These are phyloP conservation scores for Meloidogyne exigua DNA, from an alignment of 1,140 invertebrate genomes.

Conservation along the genomic window DNA sequence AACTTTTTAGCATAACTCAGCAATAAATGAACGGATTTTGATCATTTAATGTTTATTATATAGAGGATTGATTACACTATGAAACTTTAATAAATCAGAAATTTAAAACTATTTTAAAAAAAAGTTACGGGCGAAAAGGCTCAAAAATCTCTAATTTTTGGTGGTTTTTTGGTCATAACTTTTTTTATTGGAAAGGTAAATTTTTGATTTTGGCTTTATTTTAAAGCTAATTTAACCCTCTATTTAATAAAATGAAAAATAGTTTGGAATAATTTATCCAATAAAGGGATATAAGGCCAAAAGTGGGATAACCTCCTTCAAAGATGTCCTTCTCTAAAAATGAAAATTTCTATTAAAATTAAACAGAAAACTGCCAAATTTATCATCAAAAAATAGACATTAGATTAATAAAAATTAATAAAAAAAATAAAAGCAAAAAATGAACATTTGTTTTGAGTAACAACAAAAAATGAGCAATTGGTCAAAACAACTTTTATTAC, in stretches of 20 bases:
- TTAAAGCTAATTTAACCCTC: not conserved
- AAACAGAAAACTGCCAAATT: not conserved
- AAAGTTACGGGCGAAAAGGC: not conserved
- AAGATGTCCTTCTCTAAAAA: not conserved
- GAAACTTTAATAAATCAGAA: not conserved
- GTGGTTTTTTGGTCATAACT: not conserved
- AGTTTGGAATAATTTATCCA: not conserved
- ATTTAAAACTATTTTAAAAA: not conserved
- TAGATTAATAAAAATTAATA: not conserved
- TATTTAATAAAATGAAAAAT: not conserved
- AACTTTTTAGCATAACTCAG: not conserved
- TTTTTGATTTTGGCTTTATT: not conserved
- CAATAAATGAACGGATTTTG: not conserved
- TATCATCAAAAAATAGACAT: not conserved
- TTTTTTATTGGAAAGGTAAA: not conserved
- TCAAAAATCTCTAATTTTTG: not conserved
- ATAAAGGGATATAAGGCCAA: not conserved
- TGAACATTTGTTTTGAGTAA: not conserved
- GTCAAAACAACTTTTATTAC: conserved; percentile 8
- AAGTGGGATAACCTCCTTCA: not conserved
- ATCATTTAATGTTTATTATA: not conserved
- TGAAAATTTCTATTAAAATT: not conserved
- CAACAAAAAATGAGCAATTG: not conserved
- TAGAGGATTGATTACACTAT: not conserved
- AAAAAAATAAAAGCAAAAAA: not conserved